Evolutionary conservation across 64 coral and sea anemone species (phyloP).

Genomic region (Pocillopora verrucosa): DNA sequence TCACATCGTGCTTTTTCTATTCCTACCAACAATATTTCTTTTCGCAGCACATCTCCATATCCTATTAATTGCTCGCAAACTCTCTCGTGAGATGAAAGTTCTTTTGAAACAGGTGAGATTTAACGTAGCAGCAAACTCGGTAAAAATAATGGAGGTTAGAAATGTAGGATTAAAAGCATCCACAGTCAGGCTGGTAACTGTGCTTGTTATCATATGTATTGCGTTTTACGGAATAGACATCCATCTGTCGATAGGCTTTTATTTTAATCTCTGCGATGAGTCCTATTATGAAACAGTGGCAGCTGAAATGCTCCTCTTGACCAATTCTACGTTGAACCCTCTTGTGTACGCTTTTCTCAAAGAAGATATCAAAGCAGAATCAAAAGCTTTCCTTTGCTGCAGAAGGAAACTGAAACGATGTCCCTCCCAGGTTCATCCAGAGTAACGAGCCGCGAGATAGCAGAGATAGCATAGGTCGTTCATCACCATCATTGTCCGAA

Average conservation of each 20-base stretch:
- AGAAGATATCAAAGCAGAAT: background rate
- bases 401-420: background rate
- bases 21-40: background rate
- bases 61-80: background rate
- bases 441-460: no score
- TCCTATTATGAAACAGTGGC: background rate
- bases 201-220: background rate
- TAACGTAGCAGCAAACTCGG: background rate
- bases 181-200: background rate
- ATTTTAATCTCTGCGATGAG: background rate
- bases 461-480: no score
- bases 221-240: conserved; percentile 7
- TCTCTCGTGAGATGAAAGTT: background rate
- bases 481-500: no score
- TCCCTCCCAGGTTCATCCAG: no score
- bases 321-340: conserved; percentile 6
- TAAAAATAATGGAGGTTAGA: background rate
- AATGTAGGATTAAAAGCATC: background rate
- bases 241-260: background rate
- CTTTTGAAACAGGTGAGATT: conserved; percentile 10
- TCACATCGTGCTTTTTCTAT: background rate
- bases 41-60: background rate
- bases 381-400: background rate
- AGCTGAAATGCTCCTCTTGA: background rate
- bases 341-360: background rate